Conservation (phyloP, 2,888 invertebrate species). For the Lithodes maja region DNA sequence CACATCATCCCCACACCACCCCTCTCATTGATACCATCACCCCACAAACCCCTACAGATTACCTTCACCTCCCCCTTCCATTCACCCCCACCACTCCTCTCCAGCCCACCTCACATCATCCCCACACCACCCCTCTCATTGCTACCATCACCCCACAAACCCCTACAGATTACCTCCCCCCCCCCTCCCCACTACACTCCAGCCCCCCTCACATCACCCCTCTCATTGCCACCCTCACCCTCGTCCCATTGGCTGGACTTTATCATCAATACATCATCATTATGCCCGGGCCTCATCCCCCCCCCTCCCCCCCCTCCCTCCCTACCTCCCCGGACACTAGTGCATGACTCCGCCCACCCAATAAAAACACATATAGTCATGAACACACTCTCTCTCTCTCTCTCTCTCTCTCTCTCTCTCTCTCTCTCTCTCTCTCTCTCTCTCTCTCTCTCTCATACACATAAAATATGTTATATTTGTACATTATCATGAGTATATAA, state of each 20-base stretch:
- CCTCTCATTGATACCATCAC: not conserved
- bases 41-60: not conserved
- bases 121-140: too few species aligned
- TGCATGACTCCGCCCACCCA: not conserved
- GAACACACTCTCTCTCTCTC: not conserved
- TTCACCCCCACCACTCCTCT: not conserved
- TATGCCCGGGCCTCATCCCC: slow-evolving; percentile 25
- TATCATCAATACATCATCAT: slow-evolving; percentile 41
- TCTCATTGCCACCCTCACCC: slow-evolving; percentile 40
- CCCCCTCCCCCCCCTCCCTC: not conserved
- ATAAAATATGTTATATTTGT: too few species aligned
- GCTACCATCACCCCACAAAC: too few species aligned
- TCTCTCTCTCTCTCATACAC: not conserved
- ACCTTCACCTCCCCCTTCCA: not conserved
- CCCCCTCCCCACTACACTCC: not conserved
- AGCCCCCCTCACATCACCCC: not conserved
- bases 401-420: not conserved
- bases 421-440: not conserved
- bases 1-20: not conserved
- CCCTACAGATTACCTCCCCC: not conserved
- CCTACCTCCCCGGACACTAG: not conserved
- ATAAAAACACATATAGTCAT: not conserved
- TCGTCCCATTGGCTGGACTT: slow-evolving; percentile 31
- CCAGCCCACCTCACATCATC: not conserved
- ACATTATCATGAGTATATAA: too few species aligned